Evolutionary conservation across 2,888 invertebrate genomes (phyloP), one percentile per base, ranked within the genome.

Genomic region (Hydropsyche betteni): DNA sequence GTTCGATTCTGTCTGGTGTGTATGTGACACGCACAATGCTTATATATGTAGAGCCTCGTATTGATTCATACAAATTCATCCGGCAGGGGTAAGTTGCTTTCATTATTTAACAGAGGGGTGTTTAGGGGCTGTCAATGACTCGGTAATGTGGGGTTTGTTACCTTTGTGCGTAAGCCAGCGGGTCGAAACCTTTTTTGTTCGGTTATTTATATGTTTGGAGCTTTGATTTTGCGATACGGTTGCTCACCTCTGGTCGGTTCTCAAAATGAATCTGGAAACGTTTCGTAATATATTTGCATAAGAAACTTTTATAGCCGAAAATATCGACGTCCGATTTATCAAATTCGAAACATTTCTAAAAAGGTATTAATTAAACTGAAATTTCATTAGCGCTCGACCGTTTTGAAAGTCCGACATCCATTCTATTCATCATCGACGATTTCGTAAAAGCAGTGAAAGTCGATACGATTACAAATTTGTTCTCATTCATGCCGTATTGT

Each of bases 111-210:
- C 72, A 72, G 75, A 68, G 73, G 75, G 72, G 72, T 68, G 53
- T 68, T 75, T 70, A 70, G 70, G 70, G 70, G 70, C 68, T 68
- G 76, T 77, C 76, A 74, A 77, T 77, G 74, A 77, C 75, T 76
- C 73, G 70, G 74, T 76, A 75, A 74, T 75, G 44, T 77, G 64
- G 77, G 77, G 77, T 76, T 70, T 70, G 70, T 70, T 70, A 70
- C 70, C 70, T 53, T 53, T 70, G 53, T 33, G 14, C 70, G 50
- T 44, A 16, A 36, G 51, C 10, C 16, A 69, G 69, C 24, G 14
- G 69, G 36, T 69, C 16, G 44, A 36, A 69, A 69, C 51, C 12
- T 69, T 69, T 44, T 64, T 69, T 69, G 44, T 50, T 44, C 51
- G 24, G 24, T 24, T 44, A 44, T 10, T 8, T 44, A 6, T 10